Base-by-base conservation (phyloP, 2,113 vertebrate genomes). In the Megaceryle torquata region DNA sequence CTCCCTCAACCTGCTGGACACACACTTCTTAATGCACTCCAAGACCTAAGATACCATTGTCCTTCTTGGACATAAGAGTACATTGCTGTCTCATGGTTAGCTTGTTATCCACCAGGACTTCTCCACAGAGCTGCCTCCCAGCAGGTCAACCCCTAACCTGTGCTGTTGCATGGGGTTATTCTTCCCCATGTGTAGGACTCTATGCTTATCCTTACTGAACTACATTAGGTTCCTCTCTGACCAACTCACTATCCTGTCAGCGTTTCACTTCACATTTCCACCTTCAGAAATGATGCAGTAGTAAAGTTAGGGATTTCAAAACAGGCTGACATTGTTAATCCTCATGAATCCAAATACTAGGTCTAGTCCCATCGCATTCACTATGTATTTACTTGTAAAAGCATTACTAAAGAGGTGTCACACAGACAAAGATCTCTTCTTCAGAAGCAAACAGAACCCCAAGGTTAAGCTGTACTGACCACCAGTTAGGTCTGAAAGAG, bases 401-500 rank as follows among this genome's bases (percentile, higher is more conserved):
- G 24, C 61, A 75, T 48, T 57, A 57, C 7, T 54, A 48, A 65
- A 75, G 57, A 57, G 12, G 17, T 72, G 29, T 31, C 46, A 85
- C 1, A 1, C 77, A 65, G 80, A 75, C 54, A 94, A 84, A 72
- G 50, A 43, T 26, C 41, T 35, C 26, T 41, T 81, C 64, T 88
- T 59, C 24, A 59, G 74, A 78, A 16, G 31, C 33, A 64, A 96
- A 53, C 8, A 87, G 28, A 11, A 72, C 41, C 39, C 33, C 6
- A 54, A 51, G 50, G 59, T 82, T 89, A 84, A 90, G 90, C 29
- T 76, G 29, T 81, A 96, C 97, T 95, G 95, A 94, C 98, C 98
- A 26, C 97, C 98, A 56, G 98, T 98, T 53, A 98, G 96, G 17
- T 98, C 98, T 44, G 98, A 98, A 78, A 98, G 90, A 22, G 97